Percentiles rank a stretch among this genome's conserved stretches.
phyloP scores from a whole-genome alignment of 2,113 vertebrate genomes.

The Brachypteracias leptosomus region DNA sequence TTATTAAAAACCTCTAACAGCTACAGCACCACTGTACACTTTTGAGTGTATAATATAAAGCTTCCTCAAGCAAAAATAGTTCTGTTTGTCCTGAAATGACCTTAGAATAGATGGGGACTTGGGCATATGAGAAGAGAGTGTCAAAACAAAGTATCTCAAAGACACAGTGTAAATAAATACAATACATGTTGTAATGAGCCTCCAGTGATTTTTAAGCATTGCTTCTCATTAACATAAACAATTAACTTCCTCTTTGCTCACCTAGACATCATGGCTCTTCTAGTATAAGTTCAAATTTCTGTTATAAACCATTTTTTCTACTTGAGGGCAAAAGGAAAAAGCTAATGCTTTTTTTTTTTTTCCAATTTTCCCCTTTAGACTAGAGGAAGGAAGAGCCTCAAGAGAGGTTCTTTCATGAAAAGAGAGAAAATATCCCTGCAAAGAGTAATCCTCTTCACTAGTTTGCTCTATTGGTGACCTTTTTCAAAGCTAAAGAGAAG shows the following conservation, averaged over 20 bases:
- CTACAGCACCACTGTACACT: neutral
- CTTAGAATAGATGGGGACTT: neutral
- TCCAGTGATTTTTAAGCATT: neutral
- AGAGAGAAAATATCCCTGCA: neutral
- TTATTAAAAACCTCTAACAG: neutral
- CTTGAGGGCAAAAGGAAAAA: slow-evolving; percentile 2
- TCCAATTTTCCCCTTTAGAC: neutral
- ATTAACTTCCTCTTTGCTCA: neutral
- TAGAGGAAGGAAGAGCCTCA: neutral
- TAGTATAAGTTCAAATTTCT: neutral
- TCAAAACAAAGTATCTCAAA: neutral
- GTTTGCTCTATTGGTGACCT: slow-evolving; percentile 67
- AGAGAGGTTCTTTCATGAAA: slow-evolving; percentile 10
- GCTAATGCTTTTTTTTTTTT: neutral
- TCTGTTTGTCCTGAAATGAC: neutral
- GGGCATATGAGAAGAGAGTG: fast-evolving
- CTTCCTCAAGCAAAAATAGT: neutral
- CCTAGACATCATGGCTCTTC: neutral
- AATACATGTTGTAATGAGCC: neutral
- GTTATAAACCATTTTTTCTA: neutral
- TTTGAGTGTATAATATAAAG: neutral
- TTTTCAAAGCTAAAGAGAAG: slow-evolving; percentile 61
- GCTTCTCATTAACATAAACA: neutral
- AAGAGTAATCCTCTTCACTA: slow-evolving; percentile 54
- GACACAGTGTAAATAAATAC: neutral